phyloP scores from a whole-genome alignment of 2,888 invertebrate genomes.

The Incurvaria masculella region DNA sequence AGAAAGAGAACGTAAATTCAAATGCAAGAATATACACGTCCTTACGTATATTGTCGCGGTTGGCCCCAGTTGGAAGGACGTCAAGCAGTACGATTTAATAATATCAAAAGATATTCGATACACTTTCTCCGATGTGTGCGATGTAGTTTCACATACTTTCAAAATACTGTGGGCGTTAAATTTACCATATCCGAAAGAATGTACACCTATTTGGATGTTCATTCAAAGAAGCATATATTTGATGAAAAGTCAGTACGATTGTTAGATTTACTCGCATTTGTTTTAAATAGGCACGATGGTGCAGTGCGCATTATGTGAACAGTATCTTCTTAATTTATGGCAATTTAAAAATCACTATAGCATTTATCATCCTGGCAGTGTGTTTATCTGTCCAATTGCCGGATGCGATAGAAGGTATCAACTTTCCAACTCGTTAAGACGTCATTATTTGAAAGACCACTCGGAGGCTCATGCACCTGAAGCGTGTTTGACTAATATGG shows the following conservation, averaged over 20 bases:
- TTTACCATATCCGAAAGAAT: slow-evolving; percentile 4
- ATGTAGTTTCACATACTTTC: slow-evolving; percentile 4
- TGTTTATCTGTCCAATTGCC: no score
- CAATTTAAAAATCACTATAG: background rate
- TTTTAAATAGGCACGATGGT: slow-evolving; percentile 5
- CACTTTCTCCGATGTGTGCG: background rate
- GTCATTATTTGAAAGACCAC: no score
- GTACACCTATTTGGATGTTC: slow-evolving; percentile 4
- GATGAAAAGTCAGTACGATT: slow-evolving; percentile 4
- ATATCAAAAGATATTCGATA: slow-evolving; percentile 4
- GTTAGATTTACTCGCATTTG: slow-evolving; percentile 6
- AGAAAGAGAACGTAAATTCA: no score
- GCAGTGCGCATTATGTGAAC: slow-evolving; percentile 6
- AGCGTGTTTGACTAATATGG: no score
- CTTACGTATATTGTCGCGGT: no score
- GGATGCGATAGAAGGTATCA: slow-evolving; percentile 1
- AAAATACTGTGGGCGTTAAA: slow-evolving; percentile 4
- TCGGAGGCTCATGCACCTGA: no score
- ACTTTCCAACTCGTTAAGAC: background rate
- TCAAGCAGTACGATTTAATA: no score
- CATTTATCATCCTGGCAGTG: slow-evolving; percentile 1
- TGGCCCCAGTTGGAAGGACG: no score
- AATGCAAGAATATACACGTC: no score
- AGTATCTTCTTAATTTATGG: slow-evolving; percentile 1
- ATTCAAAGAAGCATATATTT: slow-evolving; percentile 6